These are phyloP conservation scores for Drosophila novamexicana DNA, from an alignment of 1,140 invertebrate genomes.

Conservation along the genomic window DNA sequence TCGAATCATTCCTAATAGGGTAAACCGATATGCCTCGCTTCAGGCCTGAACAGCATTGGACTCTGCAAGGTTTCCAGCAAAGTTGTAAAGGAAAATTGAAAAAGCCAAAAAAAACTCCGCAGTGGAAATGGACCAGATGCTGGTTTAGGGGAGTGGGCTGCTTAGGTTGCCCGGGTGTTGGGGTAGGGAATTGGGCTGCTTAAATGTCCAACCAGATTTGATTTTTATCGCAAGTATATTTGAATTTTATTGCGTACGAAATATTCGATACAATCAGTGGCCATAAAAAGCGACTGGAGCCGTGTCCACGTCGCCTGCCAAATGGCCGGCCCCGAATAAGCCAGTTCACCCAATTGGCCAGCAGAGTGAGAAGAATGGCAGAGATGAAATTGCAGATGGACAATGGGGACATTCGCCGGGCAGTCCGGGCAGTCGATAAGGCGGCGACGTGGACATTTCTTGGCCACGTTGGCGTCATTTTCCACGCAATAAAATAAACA, in stretches of 20 bases:
- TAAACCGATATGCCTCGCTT: no score
- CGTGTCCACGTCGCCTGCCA: constrained; percentile 56
- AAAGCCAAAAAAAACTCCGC: constrained; percentile 46
- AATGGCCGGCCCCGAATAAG: constrained; percentile 41
- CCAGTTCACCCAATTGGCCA: constrained; percentile 22
- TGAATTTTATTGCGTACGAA: constrained; percentile 84
- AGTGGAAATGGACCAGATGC: constrained; percentile 41
- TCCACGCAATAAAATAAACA: constrained; percentile 84
- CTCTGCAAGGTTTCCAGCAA: constrained; percentile 19
- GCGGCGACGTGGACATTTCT: constrained; percentile 61
- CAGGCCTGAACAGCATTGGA: neutral
- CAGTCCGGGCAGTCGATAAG: constrained; percentile 36
- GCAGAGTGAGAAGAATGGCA: neutral
- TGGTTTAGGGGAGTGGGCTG: constrained; percentile 16
- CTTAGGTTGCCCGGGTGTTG: neutral
- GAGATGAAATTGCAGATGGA: constrained; percentile 16
- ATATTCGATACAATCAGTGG: constrained; percentile 75
- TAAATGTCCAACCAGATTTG: constrained; percentile 80
- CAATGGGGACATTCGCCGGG: constrained; percentile 8
- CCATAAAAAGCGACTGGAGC: constrained; percentile 78
- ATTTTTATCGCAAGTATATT: constrained; percentile 84
- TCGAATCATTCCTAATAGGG: no score
- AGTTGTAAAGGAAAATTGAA: constrained; percentile 57
- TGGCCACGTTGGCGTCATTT: constrained; percentile 84
- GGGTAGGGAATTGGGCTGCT: constrained; percentile 17